Base-by-base conservation (phyloP, 2,888 invertebrate species). In the Isotomurus palustris region DNA sequence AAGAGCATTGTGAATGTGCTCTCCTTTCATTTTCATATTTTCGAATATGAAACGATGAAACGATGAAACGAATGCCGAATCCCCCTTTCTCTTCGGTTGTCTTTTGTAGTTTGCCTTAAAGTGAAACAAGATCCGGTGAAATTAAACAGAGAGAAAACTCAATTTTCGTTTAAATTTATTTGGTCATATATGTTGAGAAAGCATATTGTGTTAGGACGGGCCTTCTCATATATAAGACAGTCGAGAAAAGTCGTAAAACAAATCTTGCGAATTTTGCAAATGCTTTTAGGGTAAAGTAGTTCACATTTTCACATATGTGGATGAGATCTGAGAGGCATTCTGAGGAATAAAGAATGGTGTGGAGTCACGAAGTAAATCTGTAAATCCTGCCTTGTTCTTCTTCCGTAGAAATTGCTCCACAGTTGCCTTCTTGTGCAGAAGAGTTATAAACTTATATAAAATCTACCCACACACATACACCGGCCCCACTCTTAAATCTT, bases 211-310 rank as follows among this genome's bases (percentile, higher is more conserved):
- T 32, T 10, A 32, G 32, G 8, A 38, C 38, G 19, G 5, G 5
- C 19, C 5, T 38, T 38, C 38, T 38, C 19, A 38, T 38, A 14
- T 14, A 14, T 17, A 38, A 8, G 38, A 5, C 38, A 38, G 38
- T n/a, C n/a, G 54, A 53, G 57, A 47, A 59, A 56, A 58, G 62
- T 58, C 58, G 62, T 62, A 62, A 62, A 62, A 62, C 58, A 59
- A 62, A 62, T 56, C 58, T 38, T 38, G 38, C 6, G 32, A 38
- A 38, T 8, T 8, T 14, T 38, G 5, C 38, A 38, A 17, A 17
- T 38, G n/a, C n/a, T n/a, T n/a, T n/a, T n/a, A n/a, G 38, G 38
- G n/a, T n/a, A 38, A 38, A 38, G 38, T 38, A 38, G 38, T 38
- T 19, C 38, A 38, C 38, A 14, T 5, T n/a, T n/a, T n/a, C n/a